A percentile compares a stretch with the other conserved stretches of the same genome.
Evolutionary conservation across 1,140 invertebrate species (phyloP).

Genomic region (Heliconius nattereri): DNA sequence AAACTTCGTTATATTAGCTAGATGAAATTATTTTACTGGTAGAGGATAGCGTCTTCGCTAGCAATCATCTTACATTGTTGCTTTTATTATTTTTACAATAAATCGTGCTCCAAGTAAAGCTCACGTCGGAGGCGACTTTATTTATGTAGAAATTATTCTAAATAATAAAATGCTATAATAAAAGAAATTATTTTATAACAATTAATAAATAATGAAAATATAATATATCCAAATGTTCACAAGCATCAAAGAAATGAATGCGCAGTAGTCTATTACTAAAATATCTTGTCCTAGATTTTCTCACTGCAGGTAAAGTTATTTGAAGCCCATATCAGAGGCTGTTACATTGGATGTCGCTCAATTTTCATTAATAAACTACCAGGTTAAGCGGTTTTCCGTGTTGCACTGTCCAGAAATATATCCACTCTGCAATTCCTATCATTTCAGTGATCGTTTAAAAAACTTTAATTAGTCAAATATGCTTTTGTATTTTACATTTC

Average conservation of each 20-base stretch:
- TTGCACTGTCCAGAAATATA: slow-evolving; percentile 64
- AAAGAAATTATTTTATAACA: no score
- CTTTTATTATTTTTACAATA: no score
- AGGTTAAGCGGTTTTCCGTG: slow-evolving; percentile 78
- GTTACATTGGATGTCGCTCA: slow-evolving; percentile 71
- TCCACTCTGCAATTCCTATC: slow-evolving; percentile 52
- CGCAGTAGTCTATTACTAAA: slow-evolving; percentile 41
- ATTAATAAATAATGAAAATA: not conserved
- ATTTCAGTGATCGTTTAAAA: slow-evolving; percentile 45
- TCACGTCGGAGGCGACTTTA: no score
- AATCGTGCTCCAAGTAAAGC: no score
- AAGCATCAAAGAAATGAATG: not conserved
- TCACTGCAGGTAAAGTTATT: slow-evolving; percentile 49
- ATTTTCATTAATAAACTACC: slow-evolving; percentile 78
- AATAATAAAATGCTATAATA: no score
- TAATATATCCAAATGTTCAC: not conserved
- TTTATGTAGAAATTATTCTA: no score
- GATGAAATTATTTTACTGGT: no score
- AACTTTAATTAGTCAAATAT: slow-evolving; percentile 35
- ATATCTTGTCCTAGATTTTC: slow-evolving; percentile 76
- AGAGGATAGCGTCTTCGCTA: no score
- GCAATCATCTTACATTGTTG: no score
- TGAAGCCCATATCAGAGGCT: slow-evolving; percentile 59
- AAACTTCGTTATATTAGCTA: no score
- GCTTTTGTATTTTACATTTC: slow-evolving; percentile 25